Percentiles rank a stretch among this genome's conserved stretches.
These are phyloP conservation scores for Heliothis peltigera DNA, from an alignment of 2,888 invertebrate genomes.

Conservation along the genomic window DNA sequence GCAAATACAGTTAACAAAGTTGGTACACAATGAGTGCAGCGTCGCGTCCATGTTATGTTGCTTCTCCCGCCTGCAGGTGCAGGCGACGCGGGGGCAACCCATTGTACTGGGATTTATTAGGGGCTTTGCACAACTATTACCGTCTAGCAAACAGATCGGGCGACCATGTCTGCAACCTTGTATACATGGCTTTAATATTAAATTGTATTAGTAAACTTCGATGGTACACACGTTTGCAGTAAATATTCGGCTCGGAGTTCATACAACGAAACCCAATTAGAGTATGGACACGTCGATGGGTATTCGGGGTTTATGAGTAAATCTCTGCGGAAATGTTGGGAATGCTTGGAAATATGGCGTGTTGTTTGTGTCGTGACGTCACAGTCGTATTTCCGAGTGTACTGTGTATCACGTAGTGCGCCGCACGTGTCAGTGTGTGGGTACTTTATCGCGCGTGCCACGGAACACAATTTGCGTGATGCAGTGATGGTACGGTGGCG, in stretches of 20 bases:
- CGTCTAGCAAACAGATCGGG: slow-evolving; percentile 49
- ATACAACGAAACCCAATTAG: slow-evolving; percentile 51
- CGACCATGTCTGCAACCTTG: slow-evolving; percentile 28
- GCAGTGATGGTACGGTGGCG: slow-evolving; percentile 44
- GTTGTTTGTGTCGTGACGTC: slow-evolving; percentile 30
- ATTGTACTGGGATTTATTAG: slow-evolving; percentile 55
- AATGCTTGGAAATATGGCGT: slow-evolving; percentile 44
- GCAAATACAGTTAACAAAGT: slow-evolving; percentile 41
- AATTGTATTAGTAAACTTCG: slow-evolving; percentile 43
- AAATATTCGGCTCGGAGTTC: slow-evolving; percentile 26
- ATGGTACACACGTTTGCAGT: slow-evolving; percentile 35
- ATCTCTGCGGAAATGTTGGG: slow-evolving; percentile 46
- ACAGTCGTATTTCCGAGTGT: slow-evolving; percentile 29
- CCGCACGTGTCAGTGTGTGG: slow-evolving; percentile 34
- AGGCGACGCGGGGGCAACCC: slow-evolving; percentile 19
- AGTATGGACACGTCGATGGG: slow-evolving; percentile 48
- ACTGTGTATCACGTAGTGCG: slow-evolving; percentile 34
- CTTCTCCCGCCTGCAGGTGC: slow-evolving; percentile 34
- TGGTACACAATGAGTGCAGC: slow-evolving; percentile 20
- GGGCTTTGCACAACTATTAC: slow-evolving; percentile 52
- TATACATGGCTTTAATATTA: slow-evolving; percentile 39
- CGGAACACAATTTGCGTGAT: slow-evolving; percentile 65
- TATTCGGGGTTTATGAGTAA: slow-evolving; percentile 47
- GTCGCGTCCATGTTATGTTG: slow-evolving; percentile 17
- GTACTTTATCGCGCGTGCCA: slow-evolving; percentile 49